Conservation (phyloP, 92 coral and sea anemone genomes). For the Palythoa caribaeorum region DNA sequence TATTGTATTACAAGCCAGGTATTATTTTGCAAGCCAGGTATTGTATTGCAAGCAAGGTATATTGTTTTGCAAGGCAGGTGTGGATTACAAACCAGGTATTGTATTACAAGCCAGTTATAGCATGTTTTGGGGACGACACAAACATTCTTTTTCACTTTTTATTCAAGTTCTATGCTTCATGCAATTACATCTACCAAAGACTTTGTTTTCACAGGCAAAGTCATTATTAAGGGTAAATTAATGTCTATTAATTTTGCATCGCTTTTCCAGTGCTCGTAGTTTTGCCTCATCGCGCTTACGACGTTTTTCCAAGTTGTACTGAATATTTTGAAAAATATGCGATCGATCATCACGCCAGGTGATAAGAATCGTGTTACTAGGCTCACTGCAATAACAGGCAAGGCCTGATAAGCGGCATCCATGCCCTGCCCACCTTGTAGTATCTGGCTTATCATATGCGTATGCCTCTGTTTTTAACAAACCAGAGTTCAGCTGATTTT, state of each 20-base stretch:
- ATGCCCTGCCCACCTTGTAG: background rate
- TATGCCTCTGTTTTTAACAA: background rate
- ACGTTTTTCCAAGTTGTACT: background rate
- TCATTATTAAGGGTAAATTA: background rate
- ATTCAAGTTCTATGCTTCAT: background rate
- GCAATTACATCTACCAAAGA: background rate
- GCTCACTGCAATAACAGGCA: background rate
- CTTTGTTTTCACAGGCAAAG: background rate
- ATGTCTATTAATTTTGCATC: background rate
- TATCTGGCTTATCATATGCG: background rate
- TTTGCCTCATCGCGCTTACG: conserved; percentile 20
- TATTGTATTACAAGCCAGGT: too few relatives aligned
- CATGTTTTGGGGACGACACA: too few relatives aligned
- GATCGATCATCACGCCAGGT: conserved; percentile 23
- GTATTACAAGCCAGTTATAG: too few relatives aligned
- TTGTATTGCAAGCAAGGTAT: too few relatives aligned
- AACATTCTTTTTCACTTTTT: background rate
- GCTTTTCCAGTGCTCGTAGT: conserved; percentile 11
- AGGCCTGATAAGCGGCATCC: conserved; percentile 7
- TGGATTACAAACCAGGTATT: too few relatives aligned
- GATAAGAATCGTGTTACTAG: conserved; percentile 9
- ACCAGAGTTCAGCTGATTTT: background rate
- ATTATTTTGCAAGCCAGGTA: too few relatives aligned
- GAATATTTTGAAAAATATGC: conserved; percentile 13
- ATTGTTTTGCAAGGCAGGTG: too few relatives aligned